Evolutionary conservation across 2,113 vertebrate genomes (phyloP), one percentile per base, ranked within the genome.

Genomic region (Nerophis lumbriciformis): DNA sequence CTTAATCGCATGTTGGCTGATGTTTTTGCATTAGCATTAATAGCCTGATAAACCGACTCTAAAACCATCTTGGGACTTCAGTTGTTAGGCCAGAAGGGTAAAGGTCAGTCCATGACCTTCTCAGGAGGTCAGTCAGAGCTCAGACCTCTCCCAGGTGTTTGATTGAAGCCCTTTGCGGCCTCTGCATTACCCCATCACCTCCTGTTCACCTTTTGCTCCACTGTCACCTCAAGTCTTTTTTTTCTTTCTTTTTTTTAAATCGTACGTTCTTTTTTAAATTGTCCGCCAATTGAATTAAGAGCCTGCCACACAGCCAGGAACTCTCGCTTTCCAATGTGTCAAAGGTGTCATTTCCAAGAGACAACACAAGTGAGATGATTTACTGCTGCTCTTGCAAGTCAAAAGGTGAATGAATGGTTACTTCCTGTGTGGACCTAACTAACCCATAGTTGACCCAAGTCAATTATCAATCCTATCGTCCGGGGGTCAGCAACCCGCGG

Each of bases 291-390:
- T 50, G 3, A 53, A 60, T 16, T 57, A 53, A 62, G 4, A 52
- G 14, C 12, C 60, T 5, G 6, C 3, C 1, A 5, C 67, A 42
- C 15, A 8, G 15, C 35, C 21, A 10, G 6, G 2, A 15, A 65
- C 67, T 71, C 61, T 77, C 59, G 38, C 62, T 72, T 72, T 77
- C 71, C 49, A 50, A 48, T 36, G 28, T 28, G 28, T 10, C 12
- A n/a, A 48, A 36, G 0, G 1, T 4, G 13, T 71, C 12, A 7
- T 28, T 39, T 44, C 11, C 9, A 44, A 11, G 11, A 44, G 42
- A 44, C 42, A 11, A 44, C 42, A 44, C 42, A 44, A 10, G 42
- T 44, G 42, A 44, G 42, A 44, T 44, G 42, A 44, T 11, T 44
- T 11, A 44, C 42, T 44, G 42, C 42, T 11, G 42, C 42, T 44